Evolutionary conservation across 92 coral and sea anemone species (phyloP), one percentile per base, ranked within the genome.

Genomic region (Siderastrea radians): DNA sequence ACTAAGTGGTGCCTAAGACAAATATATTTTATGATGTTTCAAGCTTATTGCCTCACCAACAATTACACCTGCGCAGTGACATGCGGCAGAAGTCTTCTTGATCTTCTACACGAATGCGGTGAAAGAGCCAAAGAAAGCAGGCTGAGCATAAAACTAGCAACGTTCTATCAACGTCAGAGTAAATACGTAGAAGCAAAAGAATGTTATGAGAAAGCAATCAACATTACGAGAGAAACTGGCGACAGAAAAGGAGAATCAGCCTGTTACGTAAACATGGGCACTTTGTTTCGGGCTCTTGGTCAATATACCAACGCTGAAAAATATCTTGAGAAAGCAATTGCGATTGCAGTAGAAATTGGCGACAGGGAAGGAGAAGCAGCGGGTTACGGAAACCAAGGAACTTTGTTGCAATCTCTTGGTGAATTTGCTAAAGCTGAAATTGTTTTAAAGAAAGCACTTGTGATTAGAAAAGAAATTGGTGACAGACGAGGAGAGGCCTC

Each of bases 111-210:
- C 48, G 49, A 43, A 43, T 43, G n/a, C 5, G 72, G 72, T 5
- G 9, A 7, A 26, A 43, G 72, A 15, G 11, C 14, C 48, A 14
- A 7, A 10, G 72, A 68, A 68, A 7, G 50, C 13, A 9, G 6
- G n/a, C 8, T 10, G 11, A 26, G 14, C 12, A 26, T 68, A 7
- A 43, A 2, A 44, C 47, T 68, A 6, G 72, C 49, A 46, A 68
- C 5, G 12, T 68, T 44, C 4, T 68, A 44, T 68, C 48, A 26
- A 11, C 47, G 49, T 10, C 72, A 68, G 13, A 68, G 48, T 10
- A 68, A 68, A 46, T 38, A 68, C 48, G n/a, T 7, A 68, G 72
- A 68, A 68, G 72, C 72, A 44, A 10, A 68, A 7, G 72, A 68
- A 68, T 46, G 5, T 9, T 43, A 11, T 10, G 49, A 68, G 72